phyloP scores from a whole-genome alignment of 2,888 invertebrate species.

The Tiliacea aurago region DNA sequence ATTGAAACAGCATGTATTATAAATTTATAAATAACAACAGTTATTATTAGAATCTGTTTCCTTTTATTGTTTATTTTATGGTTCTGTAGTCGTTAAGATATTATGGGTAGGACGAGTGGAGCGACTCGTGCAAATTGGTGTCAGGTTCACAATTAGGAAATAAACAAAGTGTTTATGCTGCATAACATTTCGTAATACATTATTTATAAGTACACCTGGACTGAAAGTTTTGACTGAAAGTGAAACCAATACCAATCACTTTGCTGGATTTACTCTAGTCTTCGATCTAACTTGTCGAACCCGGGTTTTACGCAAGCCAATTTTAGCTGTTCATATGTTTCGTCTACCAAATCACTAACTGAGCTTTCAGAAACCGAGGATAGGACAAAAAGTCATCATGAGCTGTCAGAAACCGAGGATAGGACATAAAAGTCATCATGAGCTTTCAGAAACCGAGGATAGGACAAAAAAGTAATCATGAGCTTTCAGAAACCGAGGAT shows the following conservation, averaged over 20 bases:
- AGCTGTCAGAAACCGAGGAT: not conserved
- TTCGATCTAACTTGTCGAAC: not conserved
- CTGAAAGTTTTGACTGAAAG: constrained; percentile 1
- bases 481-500: not conserved
- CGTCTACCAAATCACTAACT: not conserved
- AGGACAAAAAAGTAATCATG: too few relatives aligned
- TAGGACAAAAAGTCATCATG: not conserved
- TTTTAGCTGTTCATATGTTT: not conserved
- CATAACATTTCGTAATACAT: constrained; percentile 25
- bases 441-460: not conserved
- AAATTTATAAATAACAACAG: constrained; percentile 48
- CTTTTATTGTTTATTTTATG: constrained; percentile 61
- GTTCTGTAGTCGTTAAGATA: constrained; percentile 40
- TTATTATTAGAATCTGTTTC: constrained; percentile 50
- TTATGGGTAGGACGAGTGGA: constrained; percentile 32
- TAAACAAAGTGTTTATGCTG: constrained; percentile 33
- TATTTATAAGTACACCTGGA: constrained; percentile 45
- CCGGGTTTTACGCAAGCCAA: not conserved
- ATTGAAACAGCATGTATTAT: constrained; percentile 42
- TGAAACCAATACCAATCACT: constrained; percentile 4
- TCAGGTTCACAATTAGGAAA: constrained; percentile 45
- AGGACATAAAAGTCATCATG: too few relatives aligned
- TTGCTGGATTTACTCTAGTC: not conserved
- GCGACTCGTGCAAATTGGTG: constrained; percentile 31
- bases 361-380: not conserved